Evolutionary conservation across 2,113 vertebrate species (phyloP).

Genomic region (Isichthys henryi): DNA sequence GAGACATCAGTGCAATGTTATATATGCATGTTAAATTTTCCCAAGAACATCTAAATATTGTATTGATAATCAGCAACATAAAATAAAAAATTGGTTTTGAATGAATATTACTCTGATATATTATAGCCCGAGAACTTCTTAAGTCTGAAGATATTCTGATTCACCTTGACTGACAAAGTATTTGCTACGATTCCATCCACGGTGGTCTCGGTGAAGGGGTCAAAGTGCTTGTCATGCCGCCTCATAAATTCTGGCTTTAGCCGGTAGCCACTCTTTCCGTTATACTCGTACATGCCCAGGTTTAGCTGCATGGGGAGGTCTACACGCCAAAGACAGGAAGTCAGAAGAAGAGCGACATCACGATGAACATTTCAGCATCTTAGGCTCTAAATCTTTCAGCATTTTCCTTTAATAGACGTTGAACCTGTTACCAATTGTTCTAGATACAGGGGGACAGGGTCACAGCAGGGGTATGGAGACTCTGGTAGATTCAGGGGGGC

Average conservation of each 20-base stretch:
- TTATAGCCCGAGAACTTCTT: background rate
- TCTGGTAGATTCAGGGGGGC: too few relatives aligned
- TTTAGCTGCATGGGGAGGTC: constrained; percentile 87
- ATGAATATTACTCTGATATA: background rate
- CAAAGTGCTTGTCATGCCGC: constrained; percentile 81
- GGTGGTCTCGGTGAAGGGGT: constrained; percentile 78
- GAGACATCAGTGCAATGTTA: background rate
- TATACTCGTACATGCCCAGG: constrained; percentile 83
- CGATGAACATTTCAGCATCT: background rate
- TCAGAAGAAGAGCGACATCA: background rate
- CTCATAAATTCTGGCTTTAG: constrained; percentile 86
- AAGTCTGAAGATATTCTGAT: background rate
- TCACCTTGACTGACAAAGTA: constrained; percentile 81
- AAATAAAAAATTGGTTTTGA: background rate
- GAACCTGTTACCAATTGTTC: background rate
- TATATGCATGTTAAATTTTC: background rate
- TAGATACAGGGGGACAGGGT: background rate
- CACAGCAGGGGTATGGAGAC: background rate
- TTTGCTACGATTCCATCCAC: constrained; percentile 86
- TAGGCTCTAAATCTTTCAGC: background rate
- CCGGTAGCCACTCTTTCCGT: constrained; percentile 79
- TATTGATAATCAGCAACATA: background rate
- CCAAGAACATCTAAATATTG: background rate
- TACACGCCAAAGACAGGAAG: constrained; percentile 34
- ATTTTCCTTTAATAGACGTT: background rate